Base-by-base conservation (phyloP, 2,797 vertebrate genomes). In the Acanthiza pusilla region DNA sequence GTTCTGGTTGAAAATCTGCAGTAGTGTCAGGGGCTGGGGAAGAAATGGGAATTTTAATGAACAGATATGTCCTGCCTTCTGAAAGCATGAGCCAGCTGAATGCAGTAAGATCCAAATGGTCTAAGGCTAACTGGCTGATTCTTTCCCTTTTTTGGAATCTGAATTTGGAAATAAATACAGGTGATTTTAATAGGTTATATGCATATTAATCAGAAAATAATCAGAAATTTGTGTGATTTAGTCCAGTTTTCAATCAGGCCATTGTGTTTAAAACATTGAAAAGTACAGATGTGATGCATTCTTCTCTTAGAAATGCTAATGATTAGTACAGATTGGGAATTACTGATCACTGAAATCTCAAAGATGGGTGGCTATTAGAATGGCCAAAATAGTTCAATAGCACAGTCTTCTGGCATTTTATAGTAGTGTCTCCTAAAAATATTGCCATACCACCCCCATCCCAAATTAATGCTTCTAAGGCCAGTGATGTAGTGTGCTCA, bases 341-440 rank as follows among this genome's bases (percentile, higher is more conserved):
- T 93, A 55, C 53, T n/a, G 89, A 82, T 91, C 48, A 61, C 65
- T 81, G 81, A 79, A 87, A 83, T 93, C 8, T 85, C 80, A 88
- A 91, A 89, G 84, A 92, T 79, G 61, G 26, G 29, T 88, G 67
- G 61, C 80, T 93, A 94, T 93, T 93, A 95, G 91, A 78, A 93
- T 22, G 79, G 88, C 80, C 93, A 80, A 93, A 92, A 63, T 71
- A 38, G 94, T 84, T 86, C 81, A 93, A 78, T 72, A 80, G 61
- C 30, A 80, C 86, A 58, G 45, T 93, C 68, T 94, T 74, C 58
- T 97, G 83, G 53, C 51, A 93, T 96, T 96, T 83, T 82, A 79
- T 95, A 95, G 93, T 93, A 97, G 89, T 70, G 66, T 85, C 91
- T 97, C 86, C 85, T 95, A 96, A 97, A 97, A 97, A 96, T 96